A percentile compares a stretch with the other conserved stretches of the same genome.
phyloP scores from a whole-genome alignment of 2,888 invertebrate species.

The Phengaris alcon region DNA sequence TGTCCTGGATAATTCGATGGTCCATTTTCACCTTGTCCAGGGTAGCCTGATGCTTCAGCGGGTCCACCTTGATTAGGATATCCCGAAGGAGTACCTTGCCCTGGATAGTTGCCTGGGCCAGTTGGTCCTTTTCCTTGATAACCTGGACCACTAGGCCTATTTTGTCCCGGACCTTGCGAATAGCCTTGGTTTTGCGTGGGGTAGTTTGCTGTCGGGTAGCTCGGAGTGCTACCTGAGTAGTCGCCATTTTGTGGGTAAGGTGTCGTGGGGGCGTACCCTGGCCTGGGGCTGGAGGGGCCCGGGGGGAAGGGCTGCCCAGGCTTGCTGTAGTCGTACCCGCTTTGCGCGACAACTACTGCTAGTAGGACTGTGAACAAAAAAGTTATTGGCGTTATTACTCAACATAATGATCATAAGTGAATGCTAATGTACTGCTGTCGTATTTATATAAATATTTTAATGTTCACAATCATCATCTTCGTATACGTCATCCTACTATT shows the following conservation, averaged over 20 bases:
- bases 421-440: too few species aligned
- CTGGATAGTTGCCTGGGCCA: constrained; percentile 43
- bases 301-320: constrained; percentile 81
- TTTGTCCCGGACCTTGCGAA: constrained; percentile 29
- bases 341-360: constrained; percentile 74
- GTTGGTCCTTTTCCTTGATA: constrained; percentile 48
- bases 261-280: constrained; percentile 47
- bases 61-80: constrained; percentile 35
- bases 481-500: too few species aligned
- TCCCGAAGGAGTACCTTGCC: constrained; percentile 37
- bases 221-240: constrained; percentile 49
- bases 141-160: constrained; percentile 29
- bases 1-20: constrained; percentile 37
- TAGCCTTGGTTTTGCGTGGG: constrained; percentile 42
- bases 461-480: too few species aligned
- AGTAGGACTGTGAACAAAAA: constrained; percentile 61
- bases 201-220: constrained; percentile 49
- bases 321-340: constrained; percentile 86
- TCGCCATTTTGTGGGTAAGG: constrained; percentile 52
- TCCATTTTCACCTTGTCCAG: constrained; percentile 42
- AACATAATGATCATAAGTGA: too few species aligned
- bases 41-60: constrained; percentile 32
- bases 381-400: too few species aligned
- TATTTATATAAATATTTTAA: too few species aligned
- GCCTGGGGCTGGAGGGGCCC: constrained; percentile 52